Evolutionary conservation across 1,140 invertebrate species (phyloP), one percentile per base, ranked within the genome.

Genomic region (Diabrotica virgifera): DNA sequence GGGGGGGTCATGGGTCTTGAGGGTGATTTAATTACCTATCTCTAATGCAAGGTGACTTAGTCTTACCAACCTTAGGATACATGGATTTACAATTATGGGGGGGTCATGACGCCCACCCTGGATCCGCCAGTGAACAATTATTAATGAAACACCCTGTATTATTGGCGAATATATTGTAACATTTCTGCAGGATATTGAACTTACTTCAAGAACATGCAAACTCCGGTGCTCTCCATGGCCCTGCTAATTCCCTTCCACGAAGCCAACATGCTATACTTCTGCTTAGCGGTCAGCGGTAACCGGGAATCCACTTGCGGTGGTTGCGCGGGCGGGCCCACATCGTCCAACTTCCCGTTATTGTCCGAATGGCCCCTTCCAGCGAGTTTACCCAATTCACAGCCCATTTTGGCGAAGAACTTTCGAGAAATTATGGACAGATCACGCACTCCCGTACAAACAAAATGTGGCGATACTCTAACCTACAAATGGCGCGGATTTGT

Each of bases 171-270:
- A n/a, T n/a, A n/a, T 1, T 24, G 4, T 24, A 24, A 24, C 24
- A 24, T 24, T 24, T 24, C 24, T 24, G 24, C 24, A 24, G 4
- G 24, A 24, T 24, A 24, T 46, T 46, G 5, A 46, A 70, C 90
- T 89, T 81, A 94, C 93, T 91, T 92, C 77, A 94, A 83, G 79
- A 95, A 94, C 93, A 95, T 95, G 79, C 86, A 87, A 68, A 95
- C 86, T 12, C 93, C 93, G 36, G 93, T 95, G 11, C 89, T 86
- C 78, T 93, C 91, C 85, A 95, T 91, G 1, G 92, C 92, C 69
- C 92, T 85, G 53, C 87, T 87, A 66, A 95, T 94, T 5, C 89
- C 92, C 77, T 93, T 94, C 93, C 93, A 96, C 10, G 91, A 93
- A 3, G 92, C 92, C 46, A 92, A 83, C 81, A 96, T 91, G 64